Evolutionary conservation across 2,113 vertebrate species (phyloP).

Genomic region (Talpa occidentalis): DNA sequence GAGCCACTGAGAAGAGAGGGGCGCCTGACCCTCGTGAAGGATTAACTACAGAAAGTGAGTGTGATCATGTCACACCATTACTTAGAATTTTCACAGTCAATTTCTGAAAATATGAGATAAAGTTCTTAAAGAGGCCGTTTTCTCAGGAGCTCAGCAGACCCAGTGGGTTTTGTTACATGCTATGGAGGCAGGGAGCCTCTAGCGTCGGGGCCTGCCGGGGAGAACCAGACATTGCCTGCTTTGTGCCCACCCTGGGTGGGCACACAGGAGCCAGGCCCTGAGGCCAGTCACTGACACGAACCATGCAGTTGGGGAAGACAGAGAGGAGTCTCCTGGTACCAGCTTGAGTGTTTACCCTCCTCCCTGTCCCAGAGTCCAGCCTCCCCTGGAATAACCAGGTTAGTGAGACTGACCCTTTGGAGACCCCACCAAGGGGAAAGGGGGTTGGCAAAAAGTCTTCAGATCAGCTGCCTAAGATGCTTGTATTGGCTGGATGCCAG

Average conservation of each 20-base stretch:
- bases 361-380: background rate
- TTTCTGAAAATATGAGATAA: conserved; percentile 88
- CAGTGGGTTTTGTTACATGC: conserved; percentile 73
- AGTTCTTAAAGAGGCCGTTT: conserved; percentile 85
- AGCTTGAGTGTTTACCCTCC: background rate
- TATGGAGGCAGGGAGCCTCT: conserved; percentile 54
- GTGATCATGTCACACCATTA: conserved; percentile 91
- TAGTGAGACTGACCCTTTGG: accelerated
- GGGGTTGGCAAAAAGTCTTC: background rate
- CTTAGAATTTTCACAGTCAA: conserved; percentile 92
- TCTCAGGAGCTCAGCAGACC: conserved; percentile 77
- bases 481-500: too few species aligned
- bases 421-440: accelerated
- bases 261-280: background rate
- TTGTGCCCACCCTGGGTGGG: background rate
- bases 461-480: background rate
- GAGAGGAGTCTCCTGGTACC: too few species aligned
- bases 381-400: too few species aligned
- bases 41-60: conserved; percentile 92
- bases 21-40: conserved; percentile 89
- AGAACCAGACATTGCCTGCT: background rate
- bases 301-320: accelerated
- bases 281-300: background rate
- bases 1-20: conserved; percentile 91
- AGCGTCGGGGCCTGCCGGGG: background rate